Evolutionary conservation across 2,113 vertebrate species (phyloP).

Genomic region (Saimiri boliviensis): DNA sequence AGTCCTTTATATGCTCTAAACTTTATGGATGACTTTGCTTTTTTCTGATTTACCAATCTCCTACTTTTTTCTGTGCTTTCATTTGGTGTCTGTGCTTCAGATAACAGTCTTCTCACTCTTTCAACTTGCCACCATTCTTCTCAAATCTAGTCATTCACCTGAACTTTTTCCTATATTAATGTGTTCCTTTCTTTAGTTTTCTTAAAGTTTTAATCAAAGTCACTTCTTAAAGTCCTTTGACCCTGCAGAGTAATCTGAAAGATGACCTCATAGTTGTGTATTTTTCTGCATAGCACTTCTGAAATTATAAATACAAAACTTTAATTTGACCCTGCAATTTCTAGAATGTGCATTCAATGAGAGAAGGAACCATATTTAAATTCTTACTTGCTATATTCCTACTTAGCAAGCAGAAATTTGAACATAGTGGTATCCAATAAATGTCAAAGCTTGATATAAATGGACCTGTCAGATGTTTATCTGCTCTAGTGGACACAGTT

Average conservation of each 20-base stretch:
- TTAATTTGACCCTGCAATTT: neutral
- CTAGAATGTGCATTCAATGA: neutral
- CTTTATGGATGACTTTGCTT: neutral
- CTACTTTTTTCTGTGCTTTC: neutral
- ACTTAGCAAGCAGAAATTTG: neutral
- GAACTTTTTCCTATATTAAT: neutral
- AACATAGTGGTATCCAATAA: neutral
- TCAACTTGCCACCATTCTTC: neutral
- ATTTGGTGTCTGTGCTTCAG: neutral
- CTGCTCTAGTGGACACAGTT: neutral
- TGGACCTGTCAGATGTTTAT: neutral
- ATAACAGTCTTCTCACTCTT: neutral
- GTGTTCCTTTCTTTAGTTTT: neutral
- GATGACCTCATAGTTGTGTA: neutral
- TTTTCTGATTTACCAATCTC: neutral
- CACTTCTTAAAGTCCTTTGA: neutral
- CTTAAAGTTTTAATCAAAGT: neutral
- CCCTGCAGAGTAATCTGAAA: neutral
- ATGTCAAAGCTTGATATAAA: neutral
- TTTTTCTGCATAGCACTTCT: neutral
- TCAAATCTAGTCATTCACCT: neutral
- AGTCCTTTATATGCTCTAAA: neutral
- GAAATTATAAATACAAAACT: neutral
- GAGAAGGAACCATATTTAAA: neutral
- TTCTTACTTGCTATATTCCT: neutral